Base-by-base conservation (phyloP, 2,113 vertebrate species). In the Vireo altiloquus region DNA sequence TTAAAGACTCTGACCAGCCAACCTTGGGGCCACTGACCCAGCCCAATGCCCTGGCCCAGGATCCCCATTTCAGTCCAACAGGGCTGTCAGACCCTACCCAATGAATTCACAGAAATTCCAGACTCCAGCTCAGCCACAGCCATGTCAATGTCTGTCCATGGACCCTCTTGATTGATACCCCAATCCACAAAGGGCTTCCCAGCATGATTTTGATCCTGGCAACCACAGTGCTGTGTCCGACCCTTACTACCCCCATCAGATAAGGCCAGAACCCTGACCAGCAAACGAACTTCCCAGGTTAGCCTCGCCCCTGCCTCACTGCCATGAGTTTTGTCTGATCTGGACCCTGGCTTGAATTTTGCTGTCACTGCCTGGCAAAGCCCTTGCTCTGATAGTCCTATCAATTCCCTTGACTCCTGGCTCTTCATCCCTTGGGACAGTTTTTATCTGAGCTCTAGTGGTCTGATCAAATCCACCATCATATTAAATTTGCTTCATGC, bases 171-270 rank as follows among this genome's bases (percentile, higher is more conserved):
- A 12, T 70, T 1, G 3, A 69, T 64, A 35, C 6, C 5, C 4
- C 25, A 57, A 3, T 6, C 9, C 52, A 53, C 15, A 63, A 17
- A 53, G 28, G 31, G 53, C 17, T 65, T 78, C 25, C 50, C 22
- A 85, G 28, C 19, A 30, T 59, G 42, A 46, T 50, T 50, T 57
- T 44, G 56, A 71, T 82, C 52, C 28, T 30, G 74, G 24, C 13
- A 56, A 19, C 7, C 1, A 33, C 0, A 0, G 54, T 22, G 8
- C 27, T 39, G 0, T 80, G 17, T 47, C 30, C 19, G 15, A 46
- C 31, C 9, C 31, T 82, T 19, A 11, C 20, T 65, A 35, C 8
- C 7, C 7, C 28, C 28, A 40, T 49, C 25, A 88, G 31, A 70
- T 30, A 39, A 27, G 46, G 66, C 28, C 9, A 8, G 53, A 83